phyloP scores from a whole-genome alignment of 2,797 vertebrate species.

The Discoglossus pictus region DNA sequence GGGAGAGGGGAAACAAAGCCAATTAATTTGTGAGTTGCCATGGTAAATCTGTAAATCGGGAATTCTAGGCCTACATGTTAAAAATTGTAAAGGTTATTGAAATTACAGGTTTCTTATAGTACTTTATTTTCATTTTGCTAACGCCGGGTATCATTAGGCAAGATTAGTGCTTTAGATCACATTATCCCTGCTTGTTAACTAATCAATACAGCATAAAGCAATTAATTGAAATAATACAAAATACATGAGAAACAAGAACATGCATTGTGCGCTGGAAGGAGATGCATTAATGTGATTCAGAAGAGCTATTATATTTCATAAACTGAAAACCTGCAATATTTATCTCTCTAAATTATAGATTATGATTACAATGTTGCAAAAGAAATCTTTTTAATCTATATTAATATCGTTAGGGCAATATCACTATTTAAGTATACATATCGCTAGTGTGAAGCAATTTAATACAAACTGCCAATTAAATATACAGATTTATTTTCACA shows the following conservation, averaged over 20 bases:
- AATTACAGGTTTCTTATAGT: slow-evolving; percentile 20
- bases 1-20: neutral
- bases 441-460: no score
- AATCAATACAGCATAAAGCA: slow-evolving; percentile 2
- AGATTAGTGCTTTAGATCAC: slow-evolving; percentile 12
- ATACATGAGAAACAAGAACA: neutral
- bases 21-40: slow-evolving; percentile 15
- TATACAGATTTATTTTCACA: no score
- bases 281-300: no score
- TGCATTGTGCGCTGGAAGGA: no score
- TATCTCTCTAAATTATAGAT: no score
- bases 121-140: slow-evolving; percentile 9
- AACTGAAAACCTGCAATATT: no score
- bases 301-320: no score
- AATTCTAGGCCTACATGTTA: slow-evolving; percentile 13
- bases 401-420: no score
- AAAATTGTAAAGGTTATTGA: slow-evolving; percentile 36
- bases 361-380: no score
- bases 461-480: no score
- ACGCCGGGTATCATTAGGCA: slow-evolving; percentile 2
- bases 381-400: no score
- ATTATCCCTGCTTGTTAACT: slow-evolving; percentile 5
- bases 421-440: no score
- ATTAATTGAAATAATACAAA: slow-evolving; percentile 7
- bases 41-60: slow-evolving; percentile 10